Percentiles rank a stretch among this genome's conserved stretches.
phyloP scores from a whole-genome alignment of 2,113 vertebrate genomes.

The Megalops atlanticus region DNA sequence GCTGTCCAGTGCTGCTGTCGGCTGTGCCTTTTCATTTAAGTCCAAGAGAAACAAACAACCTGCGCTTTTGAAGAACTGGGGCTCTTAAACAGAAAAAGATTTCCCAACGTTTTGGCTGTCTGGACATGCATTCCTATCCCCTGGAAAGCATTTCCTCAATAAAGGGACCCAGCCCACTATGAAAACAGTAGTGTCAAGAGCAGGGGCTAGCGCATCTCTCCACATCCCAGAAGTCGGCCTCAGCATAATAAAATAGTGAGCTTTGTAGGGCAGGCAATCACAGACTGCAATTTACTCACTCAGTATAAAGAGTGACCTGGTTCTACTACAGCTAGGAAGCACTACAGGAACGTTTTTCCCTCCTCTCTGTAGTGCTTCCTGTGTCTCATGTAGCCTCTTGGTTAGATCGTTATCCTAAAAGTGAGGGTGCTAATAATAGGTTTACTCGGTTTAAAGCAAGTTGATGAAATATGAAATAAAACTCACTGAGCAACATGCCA shows the following conservation, averaged over 20 bases:
- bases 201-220: neutral
- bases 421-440: no score
- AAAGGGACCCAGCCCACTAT: conserved; percentile 41
- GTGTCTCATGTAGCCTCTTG: neutral
- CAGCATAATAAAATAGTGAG: neutral
- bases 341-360: neutral
- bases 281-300: neutral
- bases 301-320: neutral
- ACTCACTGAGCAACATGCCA: neutral
- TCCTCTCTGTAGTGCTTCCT: neutral
- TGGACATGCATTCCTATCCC: conserved; percentile 35
- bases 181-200: conserved; percentile 19
- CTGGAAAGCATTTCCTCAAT: conserved; percentile 59
- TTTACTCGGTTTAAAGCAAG: neutral
- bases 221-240: neutral
- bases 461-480: neutral
- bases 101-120: conserved; percentile 21
- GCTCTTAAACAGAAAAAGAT: neutral
- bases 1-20: neutral
- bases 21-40: neutral
- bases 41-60: neutral
- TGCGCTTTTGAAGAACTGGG: neutral
- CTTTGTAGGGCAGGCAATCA: neutral
- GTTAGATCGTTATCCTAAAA: neutral
- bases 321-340: neutral